phyloP scores from a whole-genome alignment of 2,113 vertebrate genomes.

The Cryptomyrus ogoouensis region DNA sequence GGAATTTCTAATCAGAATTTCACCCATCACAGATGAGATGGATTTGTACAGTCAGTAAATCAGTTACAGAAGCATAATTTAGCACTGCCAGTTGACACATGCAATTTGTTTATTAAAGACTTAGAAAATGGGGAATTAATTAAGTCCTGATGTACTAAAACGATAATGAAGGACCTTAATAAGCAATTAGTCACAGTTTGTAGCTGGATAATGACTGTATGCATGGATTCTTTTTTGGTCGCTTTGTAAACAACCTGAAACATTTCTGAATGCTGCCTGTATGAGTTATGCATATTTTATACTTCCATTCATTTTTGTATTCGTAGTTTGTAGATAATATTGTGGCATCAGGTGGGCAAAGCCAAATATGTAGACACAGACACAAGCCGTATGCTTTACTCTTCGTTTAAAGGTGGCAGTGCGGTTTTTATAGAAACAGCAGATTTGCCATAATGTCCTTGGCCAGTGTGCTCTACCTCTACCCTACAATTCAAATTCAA shows the following conservation, averaged over 20 bases:
- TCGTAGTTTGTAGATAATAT: not conserved
- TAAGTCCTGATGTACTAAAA: conserved; percentile 29
- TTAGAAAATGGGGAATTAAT: conserved; percentile 31
- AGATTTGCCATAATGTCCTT: not conserved
- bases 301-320: not conserved
- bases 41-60: conserved; percentile 47
- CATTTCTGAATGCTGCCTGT: not conserved
- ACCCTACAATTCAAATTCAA: not conserved
- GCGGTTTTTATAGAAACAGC: not conserved
- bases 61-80: conserved; percentile 32
- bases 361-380: not conserved
- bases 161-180: conserved; percentile 18
- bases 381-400: not conserved
- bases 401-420: not conserved
- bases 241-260: not conserved
- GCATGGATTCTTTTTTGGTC: not conserved
- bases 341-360: not conserved
- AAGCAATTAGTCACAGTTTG: conserved; percentile 27
- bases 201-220: conserved; percentile 13
- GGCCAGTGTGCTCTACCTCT: not conserved
- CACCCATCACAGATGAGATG: conserved; percentile 38
- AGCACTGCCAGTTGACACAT: conserved; percentile 30
- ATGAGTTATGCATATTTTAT: conserved; percentile 3
- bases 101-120: conserved; percentile 39
- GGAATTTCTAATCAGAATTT: conserved; percentile 36